Base-by-base conservation (phyloP, 2,797 vertebrate genomes). In the Chaetophractus vellerosus region DNA sequence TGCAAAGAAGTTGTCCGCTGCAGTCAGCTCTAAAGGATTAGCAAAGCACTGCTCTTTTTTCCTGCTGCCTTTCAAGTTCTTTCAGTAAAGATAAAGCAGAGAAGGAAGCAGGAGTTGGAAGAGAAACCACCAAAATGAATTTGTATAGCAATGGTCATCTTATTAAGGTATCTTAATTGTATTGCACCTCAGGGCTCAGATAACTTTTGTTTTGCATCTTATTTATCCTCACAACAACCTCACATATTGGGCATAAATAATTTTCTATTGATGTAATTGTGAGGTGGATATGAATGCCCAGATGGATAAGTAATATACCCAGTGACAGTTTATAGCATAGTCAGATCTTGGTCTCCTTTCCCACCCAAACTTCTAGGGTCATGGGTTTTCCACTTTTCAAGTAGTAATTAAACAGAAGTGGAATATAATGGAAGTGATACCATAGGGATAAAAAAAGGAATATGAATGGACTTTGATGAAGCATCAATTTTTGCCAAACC, bases 1-100 rank as follows among this genome's bases (percentile, higher is more conserved):
- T 76, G 12, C 23, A 48, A 76, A 38, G 52, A 95, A 48, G 21
- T 0, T 80, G 31, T 50, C 36, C 7, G 21, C 3, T 90, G 6
- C 0, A 81, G 21, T 38, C 33, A 74, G 78, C 64, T 95, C 59
- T 87, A 23, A 88, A 90, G 38, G n/a, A 33, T 82, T 88, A 50
- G 18, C 14, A 76, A 94, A 90, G 21, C 45, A 80, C 24, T 52
- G 4, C 9, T 78, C 3, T n/a, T 87, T 38, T 68, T 66, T 38
- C 21, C 33, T 95, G 11, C 31, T 61, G 84, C 80, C 41, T 48
- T 94, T 68, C 63, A 93, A 79, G 19, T 82, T n/a, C 4, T 57
- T 55, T 86, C 26, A 19, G 59, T 28, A 88, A 45, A 71, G 41
- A 33, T 28, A 71, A 55, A 23, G 24, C 26, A 41, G 12, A 91